Conservation (phyloP, 2,797 vertebrate genomes). For the Bradypus variegatus region DNA sequence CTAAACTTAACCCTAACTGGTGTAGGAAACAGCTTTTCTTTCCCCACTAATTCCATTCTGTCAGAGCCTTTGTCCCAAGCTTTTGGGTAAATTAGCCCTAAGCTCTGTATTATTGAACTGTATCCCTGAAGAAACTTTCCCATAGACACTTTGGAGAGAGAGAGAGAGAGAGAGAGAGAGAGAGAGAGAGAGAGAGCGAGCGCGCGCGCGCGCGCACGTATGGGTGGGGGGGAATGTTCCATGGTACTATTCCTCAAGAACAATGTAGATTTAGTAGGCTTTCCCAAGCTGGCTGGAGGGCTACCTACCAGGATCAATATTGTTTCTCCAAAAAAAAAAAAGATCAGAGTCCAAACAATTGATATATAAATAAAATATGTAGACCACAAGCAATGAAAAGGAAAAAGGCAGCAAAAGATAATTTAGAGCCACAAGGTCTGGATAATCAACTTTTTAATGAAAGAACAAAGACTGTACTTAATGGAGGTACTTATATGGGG, state of each 20-base stretch:
- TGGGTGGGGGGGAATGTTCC: neutral
- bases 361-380: neutral
- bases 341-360: neutral
- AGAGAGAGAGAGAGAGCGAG: no score
- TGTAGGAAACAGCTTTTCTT: neutral
- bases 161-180: no score
- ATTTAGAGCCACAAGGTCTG: neutral
- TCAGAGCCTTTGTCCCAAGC: neutral
- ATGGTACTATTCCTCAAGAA: neutral
- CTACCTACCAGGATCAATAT: neutral
- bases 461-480: neutral
- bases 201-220: no score
- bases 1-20: neutral
- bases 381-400: neutral
- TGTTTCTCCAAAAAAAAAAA: neutral
- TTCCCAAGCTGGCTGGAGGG: neutral
- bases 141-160: neutral
- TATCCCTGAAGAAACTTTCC: neutral
- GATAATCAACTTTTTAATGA: neutral
- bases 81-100: neutral
- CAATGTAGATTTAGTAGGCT: neutral
- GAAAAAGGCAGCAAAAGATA: neutral
- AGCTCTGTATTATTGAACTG: neutral
- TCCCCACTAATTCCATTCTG: neutral
- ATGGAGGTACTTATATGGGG: neutral